Conservation (phyloP, 2,888 invertebrate species). For the Cheilosia impressa region DNA sequence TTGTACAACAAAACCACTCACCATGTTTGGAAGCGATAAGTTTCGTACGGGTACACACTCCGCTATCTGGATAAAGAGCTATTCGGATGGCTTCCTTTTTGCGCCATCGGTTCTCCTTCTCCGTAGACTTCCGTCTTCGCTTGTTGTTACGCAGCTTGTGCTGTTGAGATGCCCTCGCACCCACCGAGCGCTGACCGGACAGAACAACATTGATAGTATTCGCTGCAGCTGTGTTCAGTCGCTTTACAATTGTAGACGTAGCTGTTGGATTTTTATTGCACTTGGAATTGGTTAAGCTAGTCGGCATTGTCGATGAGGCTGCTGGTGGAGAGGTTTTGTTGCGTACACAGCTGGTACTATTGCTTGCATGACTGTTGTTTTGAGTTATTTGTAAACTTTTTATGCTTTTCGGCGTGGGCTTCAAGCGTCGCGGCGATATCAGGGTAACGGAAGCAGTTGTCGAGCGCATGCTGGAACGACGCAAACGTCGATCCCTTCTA, state of each 20-base stretch:
- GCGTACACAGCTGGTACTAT: constrained; percentile 43
- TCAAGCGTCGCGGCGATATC: constrained; percentile 62
- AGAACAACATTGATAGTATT: constrained; percentile 52
- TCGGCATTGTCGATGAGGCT: constrained; percentile 48
- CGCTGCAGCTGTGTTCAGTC: constrained; percentile 67
- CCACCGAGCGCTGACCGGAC: constrained; percentile 41
- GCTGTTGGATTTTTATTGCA: constrained; percentile 70
- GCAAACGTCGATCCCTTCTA: constrained; percentile 86
- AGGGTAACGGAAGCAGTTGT: constrained; percentile 61
- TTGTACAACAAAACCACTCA: neutral
- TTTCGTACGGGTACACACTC: constrained; percentile 55
- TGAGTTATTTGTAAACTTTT: constrained; percentile 69
- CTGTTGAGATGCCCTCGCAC: constrained; percentile 39
- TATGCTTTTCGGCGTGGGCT: constrained; percentile 69
- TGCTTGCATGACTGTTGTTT: constrained; percentile 50
- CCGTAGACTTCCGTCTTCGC: constrained; percentile 65
- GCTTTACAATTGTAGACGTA: constrained; percentile 70
- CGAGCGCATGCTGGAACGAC: constrained; percentile 76
- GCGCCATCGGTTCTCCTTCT: constrained; percentile 77
- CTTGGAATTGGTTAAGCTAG: constrained; percentile 62
- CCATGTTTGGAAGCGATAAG: constrained; percentile 52
- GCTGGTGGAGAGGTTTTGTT: constrained; percentile 43
- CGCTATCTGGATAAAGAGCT: constrained; percentile 72
- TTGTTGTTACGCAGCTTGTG: constrained; percentile 43
- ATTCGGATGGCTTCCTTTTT: constrained; percentile 76